phyloP scores from a whole-genome alignment of 2,888 invertebrate species.

The Elysia crispata region DNA sequence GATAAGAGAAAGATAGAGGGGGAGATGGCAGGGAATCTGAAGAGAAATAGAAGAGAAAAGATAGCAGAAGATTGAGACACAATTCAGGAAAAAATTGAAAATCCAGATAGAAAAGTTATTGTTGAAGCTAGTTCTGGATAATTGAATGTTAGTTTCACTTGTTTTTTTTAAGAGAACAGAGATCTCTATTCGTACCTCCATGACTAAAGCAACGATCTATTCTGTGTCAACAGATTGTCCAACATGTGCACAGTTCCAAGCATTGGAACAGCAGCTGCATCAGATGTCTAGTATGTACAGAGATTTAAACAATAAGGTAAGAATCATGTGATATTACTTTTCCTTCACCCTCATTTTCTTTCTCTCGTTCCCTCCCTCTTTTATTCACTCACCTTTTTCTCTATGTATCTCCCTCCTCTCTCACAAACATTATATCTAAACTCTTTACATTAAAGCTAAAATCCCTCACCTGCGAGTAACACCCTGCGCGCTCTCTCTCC shows the following conservation, averaged over 20 bases:
- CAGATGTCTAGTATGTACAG: slow-evolving; percentile 87
- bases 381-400: not conserved
- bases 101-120: slow-evolving; percentile 43
- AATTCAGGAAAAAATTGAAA: slow-evolving; percentile 26
- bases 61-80: slow-evolving; percentile 13
- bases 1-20: slow-evolving; percentile 43
- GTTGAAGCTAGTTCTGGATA: too few species aligned
- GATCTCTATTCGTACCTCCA: too few species aligned
- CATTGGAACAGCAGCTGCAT: slow-evolving; percentile 89
- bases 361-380: not conserved
- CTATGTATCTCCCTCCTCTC: not conserved
- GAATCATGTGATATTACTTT: slow-evolving; percentile 63
- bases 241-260: slow-evolving; percentile 91
- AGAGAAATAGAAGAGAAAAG: slow-evolving; percentile 26
- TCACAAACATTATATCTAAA: not conserved
- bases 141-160: too few species aligned
- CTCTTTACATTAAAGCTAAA: too few species aligned
- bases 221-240: too few species aligned
- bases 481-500: too few species aligned
- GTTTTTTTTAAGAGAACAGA: too few species aligned
- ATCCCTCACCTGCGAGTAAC: too few species aligned
- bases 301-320: slow-evolving; percentile 90
- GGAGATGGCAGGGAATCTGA: slow-evolving; percentile 25
- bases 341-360: too few species aligned
- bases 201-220: too few species aligned